phyloP scores from a whole-genome alignment of 1,140 invertebrate genomes.

The Drosophila azteca region DNA sequence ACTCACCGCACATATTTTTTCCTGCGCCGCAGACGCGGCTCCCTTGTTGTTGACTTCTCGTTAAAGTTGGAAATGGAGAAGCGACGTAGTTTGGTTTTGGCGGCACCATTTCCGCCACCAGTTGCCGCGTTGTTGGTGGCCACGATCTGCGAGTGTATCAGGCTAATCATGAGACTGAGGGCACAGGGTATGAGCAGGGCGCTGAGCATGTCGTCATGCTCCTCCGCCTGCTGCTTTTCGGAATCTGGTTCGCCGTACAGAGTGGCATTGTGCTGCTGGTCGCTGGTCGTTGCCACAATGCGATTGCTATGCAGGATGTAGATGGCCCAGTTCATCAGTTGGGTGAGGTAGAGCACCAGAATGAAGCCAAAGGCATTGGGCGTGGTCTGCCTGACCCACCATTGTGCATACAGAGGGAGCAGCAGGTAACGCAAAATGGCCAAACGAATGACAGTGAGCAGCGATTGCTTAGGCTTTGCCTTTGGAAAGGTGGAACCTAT shows the following conservation, averaged over 20 bases:
- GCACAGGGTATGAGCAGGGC: conserved; percentile 89
- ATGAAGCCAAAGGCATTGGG: conserved; percentile 89
- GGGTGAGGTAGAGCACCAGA: conserved; percentile 90
- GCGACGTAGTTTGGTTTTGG: conserved; percentile 76
- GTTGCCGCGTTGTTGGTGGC: conserved; percentile 86
- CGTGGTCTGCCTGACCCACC: conserved; percentile 96
- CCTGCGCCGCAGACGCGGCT: conserved; percentile 69
- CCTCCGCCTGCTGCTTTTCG: conserved; percentile 52
- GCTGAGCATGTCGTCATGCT: conserved; percentile 70
- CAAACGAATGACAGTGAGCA: conserved; percentile 91
- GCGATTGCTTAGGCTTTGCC: conserved; percentile 95
- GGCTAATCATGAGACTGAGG: conserved; percentile 91
- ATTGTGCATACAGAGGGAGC: conserved; percentile 91
- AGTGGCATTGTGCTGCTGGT: conserved; percentile 27
- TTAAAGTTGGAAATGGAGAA: conserved; percentile 58
- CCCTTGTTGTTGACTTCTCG: conserved; percentile 65
- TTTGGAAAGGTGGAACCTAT: conserved; percentile 96
- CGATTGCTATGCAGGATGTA: conserved; percentile 85
- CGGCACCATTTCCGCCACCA: conserved; percentile 13
- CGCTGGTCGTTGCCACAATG: conserved; percentile 45
- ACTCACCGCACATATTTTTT: conserved; percentile 81
- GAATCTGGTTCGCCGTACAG: background rate
- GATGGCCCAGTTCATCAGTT: conserved; percentile 88
- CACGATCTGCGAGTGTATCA: conserved; percentile 96
- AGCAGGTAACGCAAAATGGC: conserved; percentile 91